These are phyloP conservation scores for Heptranchias perlo DNA, from an alignment of 2,113 vertebrate genomes.

Conservation along the genomic window DNA sequence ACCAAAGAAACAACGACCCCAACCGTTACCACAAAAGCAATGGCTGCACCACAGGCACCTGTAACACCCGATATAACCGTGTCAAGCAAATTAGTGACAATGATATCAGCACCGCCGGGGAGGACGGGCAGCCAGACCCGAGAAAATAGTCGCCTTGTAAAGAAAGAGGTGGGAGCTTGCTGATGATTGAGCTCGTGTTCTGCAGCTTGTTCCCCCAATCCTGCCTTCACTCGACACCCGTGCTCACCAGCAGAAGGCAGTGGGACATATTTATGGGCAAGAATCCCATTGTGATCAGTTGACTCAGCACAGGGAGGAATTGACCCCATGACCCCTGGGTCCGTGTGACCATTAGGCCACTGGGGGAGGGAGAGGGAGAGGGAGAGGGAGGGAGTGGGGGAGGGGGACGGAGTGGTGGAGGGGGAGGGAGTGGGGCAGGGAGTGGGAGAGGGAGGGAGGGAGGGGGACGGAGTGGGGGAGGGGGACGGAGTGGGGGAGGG, in stretches of 20 bases:
- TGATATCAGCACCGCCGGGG: neutral
- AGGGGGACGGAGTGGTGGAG: neutral
- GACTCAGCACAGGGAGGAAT: neutral
- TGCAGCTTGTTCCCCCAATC: neutral
- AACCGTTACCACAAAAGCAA: neutral
- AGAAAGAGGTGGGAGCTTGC: neutral
- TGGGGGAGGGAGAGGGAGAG: neutral
- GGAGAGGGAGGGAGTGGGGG: neutral
- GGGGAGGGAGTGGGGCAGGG: neutral
- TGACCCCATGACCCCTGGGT: neutral
- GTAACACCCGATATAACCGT: too few relatives aligned
- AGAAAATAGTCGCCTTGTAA: neutral
- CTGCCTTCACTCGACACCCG: neutral
- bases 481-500: neutral
- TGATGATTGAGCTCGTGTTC: neutral
- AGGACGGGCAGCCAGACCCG: neutral
- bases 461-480: too few relatives aligned
- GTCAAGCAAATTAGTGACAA: conserved; percentile 5
- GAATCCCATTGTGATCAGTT: neutral
- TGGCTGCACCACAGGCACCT: neutral
- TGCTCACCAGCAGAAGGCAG: neutral
- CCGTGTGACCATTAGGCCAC: neutral
- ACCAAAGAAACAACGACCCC: neutral
- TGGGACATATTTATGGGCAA: neutral
- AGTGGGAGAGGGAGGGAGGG: neutral